These are phyloP conservation scores for Heliconius sara DNA, from an alignment of 2,888 invertebrate species.

Conservation along the genomic window DNA sequence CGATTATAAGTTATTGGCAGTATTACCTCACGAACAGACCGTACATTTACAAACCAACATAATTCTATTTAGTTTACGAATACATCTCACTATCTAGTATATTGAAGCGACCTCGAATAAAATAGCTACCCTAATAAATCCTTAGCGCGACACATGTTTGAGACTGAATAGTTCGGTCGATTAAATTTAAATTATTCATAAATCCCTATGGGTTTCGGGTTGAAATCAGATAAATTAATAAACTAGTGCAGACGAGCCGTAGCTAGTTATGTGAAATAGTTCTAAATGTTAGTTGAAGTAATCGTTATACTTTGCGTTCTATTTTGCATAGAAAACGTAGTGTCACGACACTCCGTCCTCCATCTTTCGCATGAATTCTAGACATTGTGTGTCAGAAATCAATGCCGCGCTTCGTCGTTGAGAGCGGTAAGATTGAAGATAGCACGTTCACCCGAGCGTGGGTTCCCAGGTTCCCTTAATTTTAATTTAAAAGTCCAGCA, in stretches of 20 bases:
- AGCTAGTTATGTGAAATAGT: background rate
- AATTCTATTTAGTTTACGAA: conserved; percentile 41
- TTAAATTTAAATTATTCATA: conserved; percentile 48
- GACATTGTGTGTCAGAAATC: no score
- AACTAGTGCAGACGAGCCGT: background rate
- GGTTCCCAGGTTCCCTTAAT: background rate
- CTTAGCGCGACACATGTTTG: conserved; percentile 44
- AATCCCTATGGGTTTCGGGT: conserved; percentile 34
- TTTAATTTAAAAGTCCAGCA: background rate
- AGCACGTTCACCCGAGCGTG: no score
- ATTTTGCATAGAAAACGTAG: background rate
- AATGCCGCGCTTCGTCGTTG: no score
- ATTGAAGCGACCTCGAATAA: conserved; percentile 41
- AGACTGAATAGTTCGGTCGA: conserved; percentile 44
- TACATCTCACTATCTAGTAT: conserved; percentile 33
- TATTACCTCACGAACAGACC: background rate
- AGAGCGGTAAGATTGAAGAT: no score
- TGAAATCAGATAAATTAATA: conserved; percentile 33
- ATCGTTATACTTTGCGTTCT: background rate
- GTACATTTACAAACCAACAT: conserved; percentile 26
- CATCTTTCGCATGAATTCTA: background rate
- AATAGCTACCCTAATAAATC: conserved; percentile 45
- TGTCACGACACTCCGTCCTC: background rate
- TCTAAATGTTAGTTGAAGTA: background rate
- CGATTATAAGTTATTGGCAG: background rate